phyloP scores from a whole-genome alignment of 1,140 invertebrate genomes.

The Bombus superbus region DNA sequence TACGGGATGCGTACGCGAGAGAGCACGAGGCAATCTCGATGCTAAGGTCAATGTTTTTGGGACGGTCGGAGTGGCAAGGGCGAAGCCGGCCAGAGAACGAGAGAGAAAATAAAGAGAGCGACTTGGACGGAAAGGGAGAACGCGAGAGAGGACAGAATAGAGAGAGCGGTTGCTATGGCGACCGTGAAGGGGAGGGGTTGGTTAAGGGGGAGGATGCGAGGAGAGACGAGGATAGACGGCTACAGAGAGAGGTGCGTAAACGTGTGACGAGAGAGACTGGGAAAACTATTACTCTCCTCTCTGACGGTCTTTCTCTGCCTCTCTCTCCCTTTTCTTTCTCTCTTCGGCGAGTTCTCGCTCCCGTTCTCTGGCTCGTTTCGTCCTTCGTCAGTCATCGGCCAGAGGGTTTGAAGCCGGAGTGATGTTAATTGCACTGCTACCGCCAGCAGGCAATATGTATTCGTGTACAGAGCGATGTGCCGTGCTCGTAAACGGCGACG shows the following conservation, averaged over 20 bases:
- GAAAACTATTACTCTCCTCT: conserved; percentile 67
- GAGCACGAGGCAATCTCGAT: conserved; percentile 60
- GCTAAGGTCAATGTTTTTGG: conserved; percentile 79
- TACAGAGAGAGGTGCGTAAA: conserved; percentile 23
- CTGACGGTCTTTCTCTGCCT: conserved; percentile 15
- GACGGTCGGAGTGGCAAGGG: conserved; percentile 66
- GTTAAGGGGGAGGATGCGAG: conserved; percentile 54
- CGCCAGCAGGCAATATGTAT: conserved; percentile 72
- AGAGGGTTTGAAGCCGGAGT: conserved; percentile 66
- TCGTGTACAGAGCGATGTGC: conserved; percentile 61
- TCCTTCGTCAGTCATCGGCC: conserved; percentile 36
- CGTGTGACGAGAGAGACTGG: conserved; percentile 32
- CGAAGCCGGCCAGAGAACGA: conserved; percentile 48
- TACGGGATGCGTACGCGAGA: conserved; percentile 46
- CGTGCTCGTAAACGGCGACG: conserved; percentile 57
- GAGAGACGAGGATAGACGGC: conserved; percentile 47
- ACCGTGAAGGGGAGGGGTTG: conserved; percentile 64
- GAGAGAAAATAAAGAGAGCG: conserved; percentile 60
- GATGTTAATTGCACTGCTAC: conserved; percentile 73
- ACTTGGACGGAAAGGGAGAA: conserved; percentile 40
- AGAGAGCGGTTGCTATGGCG: conserved; percentile 74
- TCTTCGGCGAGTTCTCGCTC: not conserved
- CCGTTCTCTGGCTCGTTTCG: conserved; percentile 49
- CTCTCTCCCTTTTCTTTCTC: conserved; percentile 22
- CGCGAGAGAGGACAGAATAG: conserved; percentile 45